Evolutionary conservation across 2,888 invertebrate genomes (phyloP).

Genomic region (Cremastobaeus sp.): DNA sequence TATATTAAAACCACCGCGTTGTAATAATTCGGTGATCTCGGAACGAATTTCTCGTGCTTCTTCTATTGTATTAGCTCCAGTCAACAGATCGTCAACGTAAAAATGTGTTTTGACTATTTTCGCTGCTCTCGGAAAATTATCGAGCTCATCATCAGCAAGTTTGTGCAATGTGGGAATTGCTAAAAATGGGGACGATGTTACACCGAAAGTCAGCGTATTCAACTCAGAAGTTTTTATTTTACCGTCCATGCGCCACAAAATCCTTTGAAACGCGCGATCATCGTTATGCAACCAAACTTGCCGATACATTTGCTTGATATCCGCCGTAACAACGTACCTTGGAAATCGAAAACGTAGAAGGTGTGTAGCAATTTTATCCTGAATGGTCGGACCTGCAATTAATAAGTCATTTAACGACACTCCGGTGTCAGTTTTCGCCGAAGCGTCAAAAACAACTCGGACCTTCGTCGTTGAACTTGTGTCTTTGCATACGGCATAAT

Average conservation of each 20-base stretch:
- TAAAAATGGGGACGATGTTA: no score
- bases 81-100: neutral
- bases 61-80: neutral
- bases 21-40: no score
- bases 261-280: no score
- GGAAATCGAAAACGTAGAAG: constrained; percentile 4
- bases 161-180: neutral
- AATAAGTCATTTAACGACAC: no score
- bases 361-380: no score
- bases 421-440: no score
- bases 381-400: no score
- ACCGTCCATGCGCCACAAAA: constrained; percentile 1
- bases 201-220: no score
- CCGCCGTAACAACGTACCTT: constrained; percentile 2
- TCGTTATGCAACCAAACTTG: no score
- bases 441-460: no score
- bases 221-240: neutral
- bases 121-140: neutral
- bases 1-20: neutral
- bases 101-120: neutral
- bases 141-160: neutral
- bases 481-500: no score
- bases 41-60: neutral
- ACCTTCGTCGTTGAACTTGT: no score
- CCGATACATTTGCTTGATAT: constrained; percentile 28